Conservation (phyloP, 1,140 invertebrate genomes). For the Antheraea mylitta region DNA sequence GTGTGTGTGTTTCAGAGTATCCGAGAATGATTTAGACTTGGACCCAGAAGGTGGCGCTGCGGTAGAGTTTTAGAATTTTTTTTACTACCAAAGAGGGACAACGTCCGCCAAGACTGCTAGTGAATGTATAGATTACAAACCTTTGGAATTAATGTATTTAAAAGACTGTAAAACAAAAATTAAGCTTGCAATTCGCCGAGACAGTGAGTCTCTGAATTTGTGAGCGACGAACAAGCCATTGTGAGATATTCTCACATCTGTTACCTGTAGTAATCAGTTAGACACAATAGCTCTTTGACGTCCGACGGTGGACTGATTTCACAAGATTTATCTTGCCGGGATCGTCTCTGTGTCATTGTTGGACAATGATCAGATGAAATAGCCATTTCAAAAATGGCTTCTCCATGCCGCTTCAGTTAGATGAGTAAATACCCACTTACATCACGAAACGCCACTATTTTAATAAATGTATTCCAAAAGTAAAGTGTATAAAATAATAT, state of each 20-base stretch:
- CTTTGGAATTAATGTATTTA: too few species aligned
- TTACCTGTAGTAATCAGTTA: conserved; percentile 31
- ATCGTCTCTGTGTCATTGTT: conserved; percentile 18
- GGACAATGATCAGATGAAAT: conserved; percentile 18
- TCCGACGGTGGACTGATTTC: conserved; percentile 25
- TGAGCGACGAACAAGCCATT: conserved; percentile 22
- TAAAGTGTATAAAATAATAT: too few species aligned
- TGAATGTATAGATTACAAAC: too few species aligned
- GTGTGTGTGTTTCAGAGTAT: too few species aligned
- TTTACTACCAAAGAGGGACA: too few species aligned
- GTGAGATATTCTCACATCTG: conserved; percentile 23
- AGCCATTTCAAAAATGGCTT: conserved; percentile 27
- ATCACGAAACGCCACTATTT: background rate
- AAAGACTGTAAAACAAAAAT: background rate
- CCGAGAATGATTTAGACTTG: too few species aligned
- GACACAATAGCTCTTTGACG: conserved; percentile 27
- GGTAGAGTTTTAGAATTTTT: too few species aligned
- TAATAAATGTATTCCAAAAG: too few species aligned
- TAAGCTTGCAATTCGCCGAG: background rate
- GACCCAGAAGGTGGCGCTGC: too few species aligned
- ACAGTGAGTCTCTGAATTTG: background rate
- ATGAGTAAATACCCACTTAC: background rate
- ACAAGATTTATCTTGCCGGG: conserved; percentile 21
- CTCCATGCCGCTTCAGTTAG: background rate
- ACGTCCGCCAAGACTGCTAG: too few species aligned